These are phyloP conservation scores for Ips nitidus DNA, from an alignment of 1,140 invertebrate genomes.

Conservation along the genomic window DNA sequence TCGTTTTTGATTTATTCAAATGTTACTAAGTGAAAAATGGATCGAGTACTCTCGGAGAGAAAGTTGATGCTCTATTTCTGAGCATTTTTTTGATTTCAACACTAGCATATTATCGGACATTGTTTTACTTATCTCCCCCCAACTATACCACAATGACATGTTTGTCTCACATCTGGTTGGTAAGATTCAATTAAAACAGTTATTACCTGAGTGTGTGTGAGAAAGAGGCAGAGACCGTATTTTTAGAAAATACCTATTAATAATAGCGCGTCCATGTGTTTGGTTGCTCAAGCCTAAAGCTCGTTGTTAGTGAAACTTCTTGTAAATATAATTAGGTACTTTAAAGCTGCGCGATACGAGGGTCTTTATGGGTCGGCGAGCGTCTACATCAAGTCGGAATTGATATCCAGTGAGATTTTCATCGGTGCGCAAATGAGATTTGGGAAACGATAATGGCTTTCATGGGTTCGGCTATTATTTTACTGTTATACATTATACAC, in stretches of 20 bases:
- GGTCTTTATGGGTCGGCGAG: background rate
- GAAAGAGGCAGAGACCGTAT: background rate
- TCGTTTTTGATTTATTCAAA: background rate
- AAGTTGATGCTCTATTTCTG: too few species aligned
- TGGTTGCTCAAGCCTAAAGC: background rate
- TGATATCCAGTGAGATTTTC: background rate
- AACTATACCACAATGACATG: background rate
- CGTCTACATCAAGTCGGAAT: background rate
- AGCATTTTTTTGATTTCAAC: too few species aligned
- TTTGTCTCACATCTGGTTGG: background rate
- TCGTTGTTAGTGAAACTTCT: slow-evolving; percentile 10
- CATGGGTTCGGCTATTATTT: too few species aligned
- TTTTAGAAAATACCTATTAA: slow-evolving; percentile 16
- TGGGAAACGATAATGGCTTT: too few species aligned
- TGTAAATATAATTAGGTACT: slow-evolving; percentile 18
- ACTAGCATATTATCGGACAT: too few species aligned
- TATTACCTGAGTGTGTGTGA: background rate
- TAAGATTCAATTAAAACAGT: background rate
- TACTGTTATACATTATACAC: too few species aligned
- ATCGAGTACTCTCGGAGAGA: too few species aligned
- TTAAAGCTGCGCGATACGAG: background rate
- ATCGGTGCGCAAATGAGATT: background rate
- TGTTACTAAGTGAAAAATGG: background rate
- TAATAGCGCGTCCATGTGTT: slow-evolving; percentile 13
- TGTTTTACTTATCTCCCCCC: too few species aligned